These are phyloP conservation scores for Pagetopsis macropterus DNA, from an alignment of 2,797 vertebrate genomes.

Conservation along the genomic window DNA sequence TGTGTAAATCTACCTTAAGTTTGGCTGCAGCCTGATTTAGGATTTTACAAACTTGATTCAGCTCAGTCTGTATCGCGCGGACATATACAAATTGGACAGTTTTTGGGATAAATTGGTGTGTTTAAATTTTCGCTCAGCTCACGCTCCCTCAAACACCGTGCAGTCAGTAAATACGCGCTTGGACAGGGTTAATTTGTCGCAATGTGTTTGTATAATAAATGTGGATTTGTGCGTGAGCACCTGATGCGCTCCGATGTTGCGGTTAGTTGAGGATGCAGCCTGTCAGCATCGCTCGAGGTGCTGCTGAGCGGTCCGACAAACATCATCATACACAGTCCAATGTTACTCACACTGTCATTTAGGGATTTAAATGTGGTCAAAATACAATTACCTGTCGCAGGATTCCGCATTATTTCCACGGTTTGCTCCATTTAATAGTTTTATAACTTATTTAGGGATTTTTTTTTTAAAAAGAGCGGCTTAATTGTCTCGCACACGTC, in stretches of 20 bases:
- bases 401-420: constrained; percentile 1
- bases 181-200: constrained; percentile 42
- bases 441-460: constrained; percentile 68
- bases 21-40: constrained; percentile 32
- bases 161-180: constrained; percentile 31
- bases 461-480: constrained; percentile 19
- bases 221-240: constrained; percentile 66
- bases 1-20: constrained; percentile 50
- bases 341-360: constrained; percentile 6
- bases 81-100: constrained; percentile 11
- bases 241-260: constrained; percentile 76
- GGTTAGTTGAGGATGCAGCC: constrained; percentile 66
- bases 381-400: neutral
- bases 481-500: constrained; percentile 59
- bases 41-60: constrained; percentile 64
- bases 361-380: neutral
- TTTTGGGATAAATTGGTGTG: constrained; percentile 35
- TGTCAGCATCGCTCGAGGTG: constrained; percentile 57
- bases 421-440: constrained; percentile 47
- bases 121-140: constrained; percentile 34
- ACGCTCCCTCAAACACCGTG: constrained; percentile 2
- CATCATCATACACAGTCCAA: constrained; percentile 12
- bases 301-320: constrained; percentile 34
- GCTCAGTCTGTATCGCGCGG: neutral
- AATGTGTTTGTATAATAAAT: constrained; percentile 40